Percentiles rank a stretch among this genome's conserved stretches.
Evolutionary conservation across 1,140 invertebrate genomes (phyloP).

Genomic region (Agraylea sexmaculata): DNA sequence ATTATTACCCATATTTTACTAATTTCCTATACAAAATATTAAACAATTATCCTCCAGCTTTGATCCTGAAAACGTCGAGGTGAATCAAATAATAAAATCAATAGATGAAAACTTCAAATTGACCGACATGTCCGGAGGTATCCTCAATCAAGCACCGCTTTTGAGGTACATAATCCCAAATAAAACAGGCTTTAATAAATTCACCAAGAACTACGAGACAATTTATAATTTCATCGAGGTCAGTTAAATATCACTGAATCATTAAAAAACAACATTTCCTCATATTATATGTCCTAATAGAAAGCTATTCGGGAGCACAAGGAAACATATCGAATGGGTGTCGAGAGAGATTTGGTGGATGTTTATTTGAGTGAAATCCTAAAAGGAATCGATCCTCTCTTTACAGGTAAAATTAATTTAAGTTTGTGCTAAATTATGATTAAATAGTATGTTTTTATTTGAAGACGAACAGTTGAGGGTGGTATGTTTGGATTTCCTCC

Average conservation of each 20-base stretch:
- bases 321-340: slow-evolving; percentile 6
- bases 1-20: background rate
- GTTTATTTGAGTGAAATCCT: slow-evolving; percentile 16
- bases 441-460: slow-evolving; percentile 16
- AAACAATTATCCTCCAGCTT: slow-evolving; percentile 33
- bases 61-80: slow-evolving; percentile 40
- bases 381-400: slow-evolving; percentile 6
- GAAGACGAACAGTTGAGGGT: slow-evolving; percentile 52
- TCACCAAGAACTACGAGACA: slow-evolving; percentile 30
- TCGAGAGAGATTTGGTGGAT: slow-evolving; percentile 20
- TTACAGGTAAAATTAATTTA: slow-evolving; percentile 10
- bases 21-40: background rate
- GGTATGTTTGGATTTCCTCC: slow-evolving; percentile 55
- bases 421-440: background rate
- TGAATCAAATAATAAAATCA: slow-evolving; percentile 38
- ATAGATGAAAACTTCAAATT: slow-evolving; percentile 47
- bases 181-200: slow-evolving; percentile 43
- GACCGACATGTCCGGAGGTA: slow-evolving; percentile 52
- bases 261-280: no score
- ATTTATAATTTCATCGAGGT: slow-evolving; percentile 37
- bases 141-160: slow-evolving; percentile 53
- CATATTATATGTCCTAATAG: slow-evolving; percentile 3
- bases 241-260: slow-evolving; percentile 19
- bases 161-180: slow-evolving; percentile 48
- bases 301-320: slow-evolving; percentile 19